These are phyloP conservation scores for Proisotoma minuta DNA, from an alignment of 2,888 invertebrate species.

Conservation along the genomic window DNA sequence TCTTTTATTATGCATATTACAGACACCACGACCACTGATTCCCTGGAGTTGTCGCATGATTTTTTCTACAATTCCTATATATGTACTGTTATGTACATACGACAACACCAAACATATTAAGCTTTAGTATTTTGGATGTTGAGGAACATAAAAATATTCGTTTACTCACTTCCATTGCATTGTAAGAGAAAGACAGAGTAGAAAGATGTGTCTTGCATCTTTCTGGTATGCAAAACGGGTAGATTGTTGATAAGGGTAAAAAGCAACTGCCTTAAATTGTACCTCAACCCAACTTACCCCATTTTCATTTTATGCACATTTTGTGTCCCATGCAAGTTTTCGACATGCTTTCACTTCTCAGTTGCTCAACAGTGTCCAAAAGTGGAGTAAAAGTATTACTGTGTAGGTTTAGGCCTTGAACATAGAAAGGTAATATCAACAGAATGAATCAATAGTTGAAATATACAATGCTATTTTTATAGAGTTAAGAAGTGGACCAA, in stretches of 20 bases:
- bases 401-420: not conserved
- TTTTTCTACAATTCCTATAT: not conserved
- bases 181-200: not conserved
- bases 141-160: no score
- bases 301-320: no score
- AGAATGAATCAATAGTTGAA: constrained; percentile 12
- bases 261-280: no score
- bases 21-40: not conserved
- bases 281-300: no score
- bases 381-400: not conserved
- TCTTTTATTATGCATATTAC: constrained; percentile 5
- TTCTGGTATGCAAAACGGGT: no score
- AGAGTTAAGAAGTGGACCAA: constrained; percentile 5
- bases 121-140: no score
- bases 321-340: no score
- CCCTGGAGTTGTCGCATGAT: not conserved
- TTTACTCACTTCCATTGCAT: no score
- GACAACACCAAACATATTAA: no score
- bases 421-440: not conserved
- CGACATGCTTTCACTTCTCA: not conserved
- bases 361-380: not conserved
- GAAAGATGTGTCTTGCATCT: no score
- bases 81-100: not conserved
- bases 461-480: not conserved
- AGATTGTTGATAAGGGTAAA: no score